phyloP scores from a whole-genome alignment of 2,888 invertebrate genomes.

The Syrista parreyssii region DNA sequence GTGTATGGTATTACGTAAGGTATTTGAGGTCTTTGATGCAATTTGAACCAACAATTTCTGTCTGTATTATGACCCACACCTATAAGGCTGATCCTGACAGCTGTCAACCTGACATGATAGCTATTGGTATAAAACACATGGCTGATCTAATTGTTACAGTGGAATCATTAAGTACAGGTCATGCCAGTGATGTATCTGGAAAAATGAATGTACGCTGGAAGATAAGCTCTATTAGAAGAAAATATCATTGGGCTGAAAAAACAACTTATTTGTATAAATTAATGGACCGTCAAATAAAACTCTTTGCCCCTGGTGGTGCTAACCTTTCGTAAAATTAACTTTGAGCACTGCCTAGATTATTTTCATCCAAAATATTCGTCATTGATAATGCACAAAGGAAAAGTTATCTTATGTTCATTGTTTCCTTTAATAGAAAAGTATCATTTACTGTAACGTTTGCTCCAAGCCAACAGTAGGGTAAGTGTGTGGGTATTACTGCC shows the following conservation, averaged over 20 bases:
- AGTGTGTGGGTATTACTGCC: too few relatives aligned
- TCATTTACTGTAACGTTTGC: neutral
- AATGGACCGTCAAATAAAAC: slow-evolving; percentile 79
- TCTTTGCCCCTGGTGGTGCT: slow-evolving; percentile 75
- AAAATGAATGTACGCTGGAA: slow-evolving; percentile 70
- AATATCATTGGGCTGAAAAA: slow-evolving; percentile 52
- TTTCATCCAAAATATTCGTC: neutral
- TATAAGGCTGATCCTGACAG: slow-evolving; percentile 68
- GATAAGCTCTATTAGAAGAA: slow-evolving; percentile 41
- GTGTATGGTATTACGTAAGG: slow-evolving; percentile 64
- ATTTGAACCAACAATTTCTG: slow-evolving; percentile 38
- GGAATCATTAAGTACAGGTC: slow-evolving; percentile 77
- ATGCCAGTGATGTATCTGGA: slow-evolving; percentile 80
- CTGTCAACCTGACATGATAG: slow-evolving; percentile 66
- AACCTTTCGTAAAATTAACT: neutral
- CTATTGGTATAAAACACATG: slow-evolving; percentile 73
- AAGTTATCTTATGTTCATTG: neutral
- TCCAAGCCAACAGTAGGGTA: neutral
- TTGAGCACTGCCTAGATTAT: neutral
- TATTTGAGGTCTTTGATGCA: slow-evolving; percentile 52
- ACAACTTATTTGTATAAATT: slow-evolving; percentile 75
- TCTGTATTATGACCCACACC: slow-evolving; percentile 54
- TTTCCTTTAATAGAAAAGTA: neutral
- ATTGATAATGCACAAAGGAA: neutral
- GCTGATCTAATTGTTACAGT: slow-evolving; percentile 74